Base-by-base conservation (phyloP, 2,888 invertebrate genomes). In the Monochamus alternatus region DNA sequence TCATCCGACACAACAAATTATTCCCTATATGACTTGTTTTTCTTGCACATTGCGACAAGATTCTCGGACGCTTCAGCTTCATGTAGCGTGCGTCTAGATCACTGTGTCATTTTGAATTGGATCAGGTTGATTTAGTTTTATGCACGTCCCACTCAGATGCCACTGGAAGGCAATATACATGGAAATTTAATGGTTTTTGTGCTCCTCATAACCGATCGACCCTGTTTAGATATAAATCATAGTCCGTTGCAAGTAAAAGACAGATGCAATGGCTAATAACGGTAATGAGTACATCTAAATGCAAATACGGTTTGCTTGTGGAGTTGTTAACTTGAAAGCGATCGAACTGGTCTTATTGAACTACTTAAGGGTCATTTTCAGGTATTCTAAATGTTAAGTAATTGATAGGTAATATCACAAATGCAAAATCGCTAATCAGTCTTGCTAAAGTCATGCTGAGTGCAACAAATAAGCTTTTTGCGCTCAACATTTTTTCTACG, bases 201-300 rank as follows among this genome's bases (percentile, higher is more conserved):
- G 31, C 60, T 43, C n/a, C 1, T 55, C 47, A 43, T 74, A 58
- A 64, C 64, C 38, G 52, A 69, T 64, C 64, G 58, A 58, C 64
- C 63, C 55, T 64, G 58, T 69, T 65, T 70, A 64, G 51, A 66
- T 70, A 75, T 75, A 70, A 68, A 75, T 75, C 65, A 52, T 64
- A 51, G 14, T 59, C 44, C 43, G 44, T 43, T 68, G 64, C 64
- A 69, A 74, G 69, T 59, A 70, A 69, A 70, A 70, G 59, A 60
- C 59, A 30, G 14, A 51, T 59, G n/a, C 43, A 55, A 60, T 59
- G 38, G 22, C 14, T 75, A 70, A 70, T 65, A 60, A 65, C 72
- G 3, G 65, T 64, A 65, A 75, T 75, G 73, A 73, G 73, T 69
- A 64, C 52, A 65, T 76, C 73, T 76, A 76, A 76, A 76, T 73